Base-by-base conservation (phyloP, 2,888 invertebrate genomes). In the Plutella xylostella region DNA sequence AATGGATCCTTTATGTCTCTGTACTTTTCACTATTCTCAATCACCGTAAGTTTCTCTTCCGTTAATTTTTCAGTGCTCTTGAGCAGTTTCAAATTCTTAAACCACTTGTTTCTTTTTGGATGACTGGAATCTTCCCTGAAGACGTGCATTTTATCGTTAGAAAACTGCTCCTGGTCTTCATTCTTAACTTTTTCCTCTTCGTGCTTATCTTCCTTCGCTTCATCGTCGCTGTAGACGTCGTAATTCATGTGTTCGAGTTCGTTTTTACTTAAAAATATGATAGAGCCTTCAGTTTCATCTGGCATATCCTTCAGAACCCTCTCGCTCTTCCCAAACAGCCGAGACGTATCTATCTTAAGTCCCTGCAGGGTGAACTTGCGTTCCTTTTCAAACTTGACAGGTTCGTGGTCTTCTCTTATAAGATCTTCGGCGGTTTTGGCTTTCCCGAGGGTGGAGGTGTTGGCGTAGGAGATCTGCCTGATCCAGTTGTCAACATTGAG, bases 211-310 rank as follows among this genome's bases (percentile, higher is more conserved):
- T 80, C 82, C 58, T 83, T 84, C 5, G 71, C 73, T 49, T 83
- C 85, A 48, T 84, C 85, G 39, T 84, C 85, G 54, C 83, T 85
- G 51, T 82, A 85, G 30, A 83, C 80, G 49, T 85, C 85, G 59
- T 83, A 85, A 52, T 88, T 88, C 74, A 88, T 79, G 57, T 87
- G 87, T 60, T 87, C 88, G 55, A 88, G 72, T 76, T 88, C 88
- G 54, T 87, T 86, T 73, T 88, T 88, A 62, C 87, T 88, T 53
- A 88, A 73, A 66, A 88, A 88, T 71, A 88, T 88, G n/a, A 88
- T 88, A 1, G 88, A 88, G 39, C 88, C 88, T 61, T 88, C 88
- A 35, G 87, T 88, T 56, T 88, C 88, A 48, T 88, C 85, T 0
- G 85, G 85, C 42, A 85, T 85, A 56, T 85, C 85, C 61, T 78